These are phyloP conservation scores for Microctenopoma stevenorrisi DNA, from an alignment of 2,797 vertebrate species.

Conservation along the genomic window DNA sequence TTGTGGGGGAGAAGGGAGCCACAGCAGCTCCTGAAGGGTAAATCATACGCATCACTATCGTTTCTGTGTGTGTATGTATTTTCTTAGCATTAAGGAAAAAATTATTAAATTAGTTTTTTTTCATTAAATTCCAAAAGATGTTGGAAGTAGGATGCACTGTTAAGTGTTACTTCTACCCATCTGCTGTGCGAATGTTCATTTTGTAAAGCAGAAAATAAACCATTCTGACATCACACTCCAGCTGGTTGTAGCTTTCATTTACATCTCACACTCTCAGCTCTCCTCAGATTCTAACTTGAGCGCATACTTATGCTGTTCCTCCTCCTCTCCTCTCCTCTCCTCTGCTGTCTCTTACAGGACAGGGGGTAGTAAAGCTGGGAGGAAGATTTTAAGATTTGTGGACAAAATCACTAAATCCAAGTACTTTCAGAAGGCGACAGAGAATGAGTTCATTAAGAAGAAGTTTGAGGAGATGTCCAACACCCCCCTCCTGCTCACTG, in stretches of 20 bases:
- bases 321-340: slow-evolving; percentile 29
- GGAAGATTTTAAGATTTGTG: slow-evolving; percentile 90
- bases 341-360: slow-evolving; percentile 55
- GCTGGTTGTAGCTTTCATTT: slow-evolving; percentile 55
- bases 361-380: slow-evolving; percentile 84
- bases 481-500: slow-evolving; percentile 88
- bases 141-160: background rate
- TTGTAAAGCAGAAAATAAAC: slow-evolving; percentile 26
- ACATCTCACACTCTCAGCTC: slow-evolving; percentile 18
- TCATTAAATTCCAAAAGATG: background rate
- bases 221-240: slow-evolving; percentile 50
- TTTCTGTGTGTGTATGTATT: background rate
- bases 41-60: slow-evolving; percentile 21
- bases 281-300: slow-evolving; percentile 18
- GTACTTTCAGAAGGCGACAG: slow-evolving; percentile 91
- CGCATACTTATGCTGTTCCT: background rate
- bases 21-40: slow-evolving; percentile 82
- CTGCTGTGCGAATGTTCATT: slow-evolving; percentile 39
- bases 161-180: slow-evolving; percentile 20
- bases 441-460: slow-evolving; percentile 93
- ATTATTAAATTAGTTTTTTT: background rate
- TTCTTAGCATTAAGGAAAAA: background rate
- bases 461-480: slow-evolving; percentile 95
- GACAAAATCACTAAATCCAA: slow-evolving; percentile 93
- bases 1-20: slow-evolving; percentile 77